A percentile compares a stretch with the other conserved stretches of the same genome.
These are phyloP conservation scores for Melanerpes aurifrons DNA, from an alignment of 2,113 vertebrate genomes.

Conservation along the genomic window DNA sequence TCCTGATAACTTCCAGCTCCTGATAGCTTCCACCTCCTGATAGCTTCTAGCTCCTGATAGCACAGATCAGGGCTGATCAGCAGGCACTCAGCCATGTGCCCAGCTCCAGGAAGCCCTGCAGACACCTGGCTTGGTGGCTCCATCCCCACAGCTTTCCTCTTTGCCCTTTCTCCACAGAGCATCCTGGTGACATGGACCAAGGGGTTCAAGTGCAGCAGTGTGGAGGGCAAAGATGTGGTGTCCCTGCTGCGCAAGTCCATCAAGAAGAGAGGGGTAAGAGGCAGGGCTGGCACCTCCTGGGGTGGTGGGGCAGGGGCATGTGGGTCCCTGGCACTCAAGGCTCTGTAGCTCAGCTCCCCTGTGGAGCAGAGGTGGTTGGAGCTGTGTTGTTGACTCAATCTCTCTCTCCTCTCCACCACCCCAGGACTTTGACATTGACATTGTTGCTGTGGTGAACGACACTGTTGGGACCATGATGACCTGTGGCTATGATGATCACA, in stretches of 20 bases:
- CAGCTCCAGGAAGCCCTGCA: neutral
- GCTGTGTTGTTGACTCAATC: neutral
- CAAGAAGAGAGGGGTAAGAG: constrained; percentile 88
- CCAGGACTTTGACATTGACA: constrained; percentile 95
- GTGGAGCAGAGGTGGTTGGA: accelerated
- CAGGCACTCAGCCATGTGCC: accelerated
- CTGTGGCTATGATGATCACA: constrained; percentile 94
- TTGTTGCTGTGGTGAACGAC: constrained; percentile 94
- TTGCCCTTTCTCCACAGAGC: constrained; percentile 75
- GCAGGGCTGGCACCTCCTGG: neutral
- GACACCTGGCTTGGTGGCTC: accelerated
- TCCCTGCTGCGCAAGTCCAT: constrained; percentile 87
- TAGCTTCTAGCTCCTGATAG: no score
- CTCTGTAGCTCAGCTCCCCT: accelerated
- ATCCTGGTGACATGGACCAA: constrained; percentile 92
- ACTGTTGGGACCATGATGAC: constrained; percentile 99
- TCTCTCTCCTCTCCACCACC: neutral
- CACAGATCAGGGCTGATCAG: no score
- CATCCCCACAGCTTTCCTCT: neutral
- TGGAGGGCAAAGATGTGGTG: constrained; percentile 93
- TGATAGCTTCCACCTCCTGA: neutral
- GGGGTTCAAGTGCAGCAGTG: constrained; percentile 89
- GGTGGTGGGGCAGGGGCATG: neutral
- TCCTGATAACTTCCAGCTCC: neutral
- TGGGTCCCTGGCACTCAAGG: accelerated